Percentiles rank a stretch among this genome's conserved stretches.
Evolutionary conservation across 2,888 invertebrate genomes (phyloP).

Genomic region (Candidula unifasciata): DNA sequence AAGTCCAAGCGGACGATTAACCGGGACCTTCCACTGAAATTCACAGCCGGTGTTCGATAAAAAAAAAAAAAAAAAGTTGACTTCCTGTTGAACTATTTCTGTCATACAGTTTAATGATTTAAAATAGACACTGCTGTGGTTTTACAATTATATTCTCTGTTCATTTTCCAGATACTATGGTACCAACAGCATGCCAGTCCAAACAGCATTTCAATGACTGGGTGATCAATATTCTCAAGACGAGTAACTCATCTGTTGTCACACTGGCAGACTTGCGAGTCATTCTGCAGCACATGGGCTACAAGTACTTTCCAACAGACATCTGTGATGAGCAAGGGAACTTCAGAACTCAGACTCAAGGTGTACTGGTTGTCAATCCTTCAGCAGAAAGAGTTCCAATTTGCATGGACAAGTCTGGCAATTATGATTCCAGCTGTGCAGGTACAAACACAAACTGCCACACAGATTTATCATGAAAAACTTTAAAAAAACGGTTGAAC

Average conservation of each 20-base stretch:
- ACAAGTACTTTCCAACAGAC: conserved; percentile 5
- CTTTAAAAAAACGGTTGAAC: too few relatives aligned
- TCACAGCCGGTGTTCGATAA: too few relatives aligned
- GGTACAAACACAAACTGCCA: background rate
- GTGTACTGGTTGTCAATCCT: background rate
- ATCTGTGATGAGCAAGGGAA: conserved; percentile 27
- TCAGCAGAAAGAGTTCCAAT: background rate
- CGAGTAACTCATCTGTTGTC: background rate
- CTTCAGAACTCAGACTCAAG: background rate
- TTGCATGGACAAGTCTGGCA: conserved; percentile 19
- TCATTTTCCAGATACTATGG: background rate
- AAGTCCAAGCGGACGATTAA: too few relatives aligned
- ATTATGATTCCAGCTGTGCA: background rate
- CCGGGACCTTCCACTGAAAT: too few relatives aligned
- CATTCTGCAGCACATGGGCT: background rate
- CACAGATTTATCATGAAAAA: too few relatives aligned
- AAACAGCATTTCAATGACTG: conserved; percentile 13
- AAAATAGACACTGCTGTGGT: background rate
- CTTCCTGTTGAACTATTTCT: too few relatives aligned
- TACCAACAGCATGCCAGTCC: conserved; percentile 6
- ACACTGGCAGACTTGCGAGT: conserved; percentile 7
- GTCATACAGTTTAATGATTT: too few relatives aligned
- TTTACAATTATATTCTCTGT: background rate
- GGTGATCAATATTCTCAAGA: conserved; percentile 12
- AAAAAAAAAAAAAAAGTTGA: too few relatives aligned